A percentile compares a stretch with the other conserved stretches of the same genome.
Conservation (phyloP, 2,888 invertebrate species). For the Drosophila austrosaltans region DNA sequence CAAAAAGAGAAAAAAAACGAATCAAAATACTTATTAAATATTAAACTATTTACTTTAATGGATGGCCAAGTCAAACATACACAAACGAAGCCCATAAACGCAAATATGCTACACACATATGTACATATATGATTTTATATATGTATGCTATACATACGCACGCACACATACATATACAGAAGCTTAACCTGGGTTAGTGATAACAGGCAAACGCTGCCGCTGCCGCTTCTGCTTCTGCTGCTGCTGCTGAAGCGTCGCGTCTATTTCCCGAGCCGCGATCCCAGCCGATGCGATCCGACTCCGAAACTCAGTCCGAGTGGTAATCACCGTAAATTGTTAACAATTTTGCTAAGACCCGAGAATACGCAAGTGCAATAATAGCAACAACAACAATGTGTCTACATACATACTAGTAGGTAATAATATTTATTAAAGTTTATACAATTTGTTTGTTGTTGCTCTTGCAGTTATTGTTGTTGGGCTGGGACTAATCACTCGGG, state of each 20-base stretch:
- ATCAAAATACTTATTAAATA: constrained; percentile 14
- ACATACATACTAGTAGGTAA: constrained; percentile 37
- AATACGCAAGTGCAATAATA: constrained; percentile 27
- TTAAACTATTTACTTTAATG: constrained; percentile 43
- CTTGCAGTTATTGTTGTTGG: constrained; percentile 16
- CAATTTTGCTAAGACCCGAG: constrained; percentile 74
- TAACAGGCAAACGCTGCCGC: constrained; percentile 7
- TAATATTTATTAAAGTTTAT: constrained; percentile 74
- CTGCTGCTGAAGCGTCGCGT: constrained; percentile 44
- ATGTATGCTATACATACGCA: background rate
- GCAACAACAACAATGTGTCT: constrained; percentile 23
- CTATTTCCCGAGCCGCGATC: constrained; percentile 6
- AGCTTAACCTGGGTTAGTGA: constrained; percentile 60
- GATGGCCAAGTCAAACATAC: constrained; percentile 32
- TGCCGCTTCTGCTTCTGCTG: constrained; percentile 45
- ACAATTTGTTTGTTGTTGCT: constrained; percentile 34
- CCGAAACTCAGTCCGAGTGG: constrained; percentile 39
- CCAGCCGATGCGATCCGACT: constrained; percentile 28
- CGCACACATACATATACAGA: constrained; percentile 19
- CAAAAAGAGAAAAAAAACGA: constrained; percentile 16
- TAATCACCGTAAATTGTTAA: constrained; percentile 74
- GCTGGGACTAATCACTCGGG: constrained; percentile 39
- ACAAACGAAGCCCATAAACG: constrained; percentile 29
- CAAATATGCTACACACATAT: constrained; percentile 23
- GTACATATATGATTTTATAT: constrained; percentile 54